Conservation (phyloP, 92 coral and sea anemone species). For the Porites rus region DNA sequence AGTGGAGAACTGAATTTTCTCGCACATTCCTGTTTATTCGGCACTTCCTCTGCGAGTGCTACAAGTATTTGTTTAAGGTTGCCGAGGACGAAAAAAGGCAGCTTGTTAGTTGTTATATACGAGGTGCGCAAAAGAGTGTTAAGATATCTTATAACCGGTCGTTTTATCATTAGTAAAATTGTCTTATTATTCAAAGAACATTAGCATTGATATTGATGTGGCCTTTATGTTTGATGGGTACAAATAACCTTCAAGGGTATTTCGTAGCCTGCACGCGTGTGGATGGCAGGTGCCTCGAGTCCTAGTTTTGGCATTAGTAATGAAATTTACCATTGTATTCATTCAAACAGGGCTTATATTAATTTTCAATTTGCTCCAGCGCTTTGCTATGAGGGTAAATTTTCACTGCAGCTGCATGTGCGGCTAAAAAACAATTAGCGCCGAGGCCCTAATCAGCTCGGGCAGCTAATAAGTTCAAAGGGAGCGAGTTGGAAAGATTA, state of each 20-base stretch:
- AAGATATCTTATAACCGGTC: constrained; percentile 74
- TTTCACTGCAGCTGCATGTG: constrained; percentile 80
- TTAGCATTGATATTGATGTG: constrained; percentile 71
- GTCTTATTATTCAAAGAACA: constrained; percentile 73
- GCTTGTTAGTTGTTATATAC: constrained; percentile 68
- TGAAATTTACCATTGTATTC: constrained; percentile 92
- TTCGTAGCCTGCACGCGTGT: constrained; percentile 47
- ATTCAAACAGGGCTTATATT: constrained; percentile 91
- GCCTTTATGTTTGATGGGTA: constrained; percentile 63
- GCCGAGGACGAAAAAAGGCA: constrained; percentile 31
- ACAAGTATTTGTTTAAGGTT: constrained; percentile 55
- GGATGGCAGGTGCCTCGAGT: constrained; percentile 77
- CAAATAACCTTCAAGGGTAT: constrained; percentile 78
- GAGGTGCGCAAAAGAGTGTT: constrained; percentile 65
- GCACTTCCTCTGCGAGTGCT: constrained; percentile 24
- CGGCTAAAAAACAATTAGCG: constrained; percentile 83
- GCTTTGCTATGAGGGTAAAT: constrained; percentile 74
- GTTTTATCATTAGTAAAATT: constrained; percentile 86
- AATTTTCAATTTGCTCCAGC: constrained; percentile 77
- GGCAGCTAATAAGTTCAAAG: constrained; percentile 92
- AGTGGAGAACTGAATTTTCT: background rate
- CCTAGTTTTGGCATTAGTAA: constrained; percentile 78
- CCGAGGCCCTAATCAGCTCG: constrained; percentile 84
- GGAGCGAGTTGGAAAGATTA: constrained; percentile 46
- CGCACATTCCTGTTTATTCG: constrained; percentile 13